Conservation (phyloP, 1,140 invertebrate genomes). For the Drosophila kurseongensis region DNA sequence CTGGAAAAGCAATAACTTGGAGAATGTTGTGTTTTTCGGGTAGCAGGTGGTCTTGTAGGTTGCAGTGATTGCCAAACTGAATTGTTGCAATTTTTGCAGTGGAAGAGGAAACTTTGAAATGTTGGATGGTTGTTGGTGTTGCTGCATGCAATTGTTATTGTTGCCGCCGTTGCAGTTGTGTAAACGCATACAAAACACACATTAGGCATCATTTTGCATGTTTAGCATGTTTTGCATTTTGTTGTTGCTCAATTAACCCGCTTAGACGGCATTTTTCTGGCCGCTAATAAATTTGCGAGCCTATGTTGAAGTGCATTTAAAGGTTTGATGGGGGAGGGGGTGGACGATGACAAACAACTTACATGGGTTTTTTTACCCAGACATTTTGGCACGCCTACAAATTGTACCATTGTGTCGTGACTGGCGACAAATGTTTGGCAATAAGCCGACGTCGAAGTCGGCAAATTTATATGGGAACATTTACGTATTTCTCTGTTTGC, state of each 20-base stretch:
- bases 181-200: slow-evolving; percentile 62
- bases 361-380: slow-evolving; percentile 8
- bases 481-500: slow-evolving; percentile 15
- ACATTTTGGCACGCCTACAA: slow-evolving; percentile 51
- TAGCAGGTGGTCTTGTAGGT: slow-evolving; percentile 30
- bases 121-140: slow-evolving; percentile 13
- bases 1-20: slow-evolving; percentile 13
- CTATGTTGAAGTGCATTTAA: slow-evolving; percentile 3
- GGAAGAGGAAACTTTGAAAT: slow-evolving; percentile 34
- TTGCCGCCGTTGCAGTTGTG: slow-evolving; percentile 36
- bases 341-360: slow-evolving; percentile 50
- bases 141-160: slow-evolving; percentile 19
- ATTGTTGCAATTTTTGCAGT: slow-evolving; percentile 16
- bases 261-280: slow-evolving; percentile 49
- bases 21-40: slow-evolving; percentile 6
- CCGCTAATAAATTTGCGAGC: slow-evolving; percentile 63
- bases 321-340: slow-evolving; percentile 12
- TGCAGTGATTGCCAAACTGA: slow-evolving; percentile 39
- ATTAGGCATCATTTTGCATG: slow-evolving; percentile 47
- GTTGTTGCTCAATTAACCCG: slow-evolving; percentile 76
- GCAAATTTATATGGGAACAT: slow-evolving; percentile 64
- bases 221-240: slow-evolving; percentile 69
- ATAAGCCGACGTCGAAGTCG: slow-evolving; percentile 21
- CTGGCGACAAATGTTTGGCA: slow-evolving; percentile 59
- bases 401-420: slow-evolving; percentile 57